Percentiles rank a stretch among this genome's conserved stretches.
Conservation (phyloP, 2,888 invertebrate species). For the Bellardia pandia region DNA sequence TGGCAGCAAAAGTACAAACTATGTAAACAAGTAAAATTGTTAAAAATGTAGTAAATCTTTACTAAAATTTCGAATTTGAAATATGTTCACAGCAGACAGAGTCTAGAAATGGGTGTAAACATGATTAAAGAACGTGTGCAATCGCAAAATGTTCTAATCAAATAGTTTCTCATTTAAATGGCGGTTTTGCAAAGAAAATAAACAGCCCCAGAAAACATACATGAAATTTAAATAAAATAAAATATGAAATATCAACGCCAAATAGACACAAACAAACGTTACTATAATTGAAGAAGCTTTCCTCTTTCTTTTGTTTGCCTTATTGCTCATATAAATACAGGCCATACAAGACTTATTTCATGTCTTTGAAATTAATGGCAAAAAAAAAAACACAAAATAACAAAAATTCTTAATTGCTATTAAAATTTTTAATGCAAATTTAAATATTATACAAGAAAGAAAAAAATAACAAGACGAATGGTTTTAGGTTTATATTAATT, state of each 20-base stretch:
- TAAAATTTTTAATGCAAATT: slow-evolving; percentile 43
- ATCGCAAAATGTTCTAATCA: slow-evolving; percentile 10
- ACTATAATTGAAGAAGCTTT: background rate
- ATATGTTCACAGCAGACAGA: background rate
- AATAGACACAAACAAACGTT: slow-evolving; percentile 40
- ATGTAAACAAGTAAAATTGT: background rate
- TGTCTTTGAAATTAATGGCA: slow-evolving; percentile 37
- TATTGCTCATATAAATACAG: background rate
- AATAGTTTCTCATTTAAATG: slow-evolving; percentile 13
- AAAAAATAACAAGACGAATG: background rate
- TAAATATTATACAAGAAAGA: slow-evolving; percentile 3
- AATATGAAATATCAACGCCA: slow-evolving; percentile 47
- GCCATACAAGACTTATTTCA: background rate
- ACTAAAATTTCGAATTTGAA: background rate
- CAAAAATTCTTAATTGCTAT: slow-evolving; percentile 44
- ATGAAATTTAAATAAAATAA: slow-evolving; percentile 10
- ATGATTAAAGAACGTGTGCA: slow-evolving; percentile 42
- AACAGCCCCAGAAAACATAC: background rate
- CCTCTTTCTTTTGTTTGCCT: background rate
- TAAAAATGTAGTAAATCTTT: slow-evolving; percentile 4
- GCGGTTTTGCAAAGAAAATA: slow-evolving; percentile 1
- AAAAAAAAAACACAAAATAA: slow-evolving; percentile 22
- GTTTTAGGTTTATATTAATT: slow-evolving; percentile 7
- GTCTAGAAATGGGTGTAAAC: slow-evolving; percentile 11
- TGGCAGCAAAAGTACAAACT: background rate